Percentiles rank a stretch among this genome's conserved stretches.
These are phyloP conservation scores for Leptonema lineaticorne DNA, from an alignment of 1,140 invertebrate genomes.

Conservation along the genomic window DNA sequence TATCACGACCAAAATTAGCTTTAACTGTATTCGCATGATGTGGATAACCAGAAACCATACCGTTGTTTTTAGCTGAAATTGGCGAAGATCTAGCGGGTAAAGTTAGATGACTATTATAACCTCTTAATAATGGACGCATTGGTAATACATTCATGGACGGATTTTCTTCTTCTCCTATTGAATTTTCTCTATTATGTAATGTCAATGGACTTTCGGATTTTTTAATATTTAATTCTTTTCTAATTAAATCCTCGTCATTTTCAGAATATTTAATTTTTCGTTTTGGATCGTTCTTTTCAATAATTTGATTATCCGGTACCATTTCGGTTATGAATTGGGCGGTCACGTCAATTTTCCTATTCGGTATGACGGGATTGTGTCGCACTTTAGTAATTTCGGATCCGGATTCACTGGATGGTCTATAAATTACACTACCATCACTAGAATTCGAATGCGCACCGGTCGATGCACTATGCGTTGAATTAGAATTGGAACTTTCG, in stretches of 20 bases:
- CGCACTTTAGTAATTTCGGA: slow-evolving; percentile 58
- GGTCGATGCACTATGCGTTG: slow-evolving; percentile 59
- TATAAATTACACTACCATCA: slow-evolving; percentile 69
- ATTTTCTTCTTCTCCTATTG: slow-evolving; percentile 74
- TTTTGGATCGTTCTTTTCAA: slow-evolving; percentile 44
- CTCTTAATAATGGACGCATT: slow-evolving; percentile 84
- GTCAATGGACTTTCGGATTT: slow-evolving; percentile 50
- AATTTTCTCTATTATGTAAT: slow-evolving; percentile 55
- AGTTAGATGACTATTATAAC: slow-evolving; percentile 75
- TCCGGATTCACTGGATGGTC: slow-evolving; percentile 66
- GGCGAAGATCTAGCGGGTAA: slow-evolving; percentile 62
- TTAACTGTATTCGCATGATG: slow-evolving; percentile 59
- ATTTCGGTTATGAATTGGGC: slow-evolving; percentile 54
- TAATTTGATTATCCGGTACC: slow-evolving; percentile 53
- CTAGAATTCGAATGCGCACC: slow-evolving; percentile 66
- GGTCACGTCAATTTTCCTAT: slow-evolving; percentile 59
- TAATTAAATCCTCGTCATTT: slow-evolving; percentile 37
- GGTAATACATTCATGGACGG: slow-evolving; percentile 83
- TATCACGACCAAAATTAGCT: slow-evolving; percentile 56
- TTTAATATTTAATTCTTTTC: slow-evolving; percentile 46
- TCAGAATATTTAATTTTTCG: background rate
- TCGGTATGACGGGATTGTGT: slow-evolving; percentile 53
- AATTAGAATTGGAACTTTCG: slow-evolving; percentile 62
- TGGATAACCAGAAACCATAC: slow-evolving; percentile 50
- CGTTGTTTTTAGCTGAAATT: slow-evolving; percentile 54